A percentile compares a stretch with the other conserved stretches of the same genome.
Conservation (phyloP, 1,140 invertebrate genomes). For the Papilio aristodemus region DNA sequence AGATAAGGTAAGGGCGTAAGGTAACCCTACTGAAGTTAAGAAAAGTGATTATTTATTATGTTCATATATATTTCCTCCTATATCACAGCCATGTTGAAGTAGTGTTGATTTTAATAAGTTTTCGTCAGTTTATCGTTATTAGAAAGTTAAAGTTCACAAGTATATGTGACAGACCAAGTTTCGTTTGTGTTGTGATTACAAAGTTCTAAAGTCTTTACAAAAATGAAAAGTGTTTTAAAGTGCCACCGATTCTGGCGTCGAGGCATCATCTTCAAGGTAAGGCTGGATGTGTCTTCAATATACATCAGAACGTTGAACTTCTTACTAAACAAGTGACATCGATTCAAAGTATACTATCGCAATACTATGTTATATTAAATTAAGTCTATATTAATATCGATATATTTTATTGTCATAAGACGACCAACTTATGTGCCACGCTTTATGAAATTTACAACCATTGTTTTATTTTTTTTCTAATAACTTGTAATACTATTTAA, state of each 20-base stretch:
- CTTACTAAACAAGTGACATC: conserved; percentile 40
- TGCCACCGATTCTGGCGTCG: conserved; percentile 75
- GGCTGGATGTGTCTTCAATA: conserved; percentile 77
- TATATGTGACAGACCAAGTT: conserved; percentile 79
- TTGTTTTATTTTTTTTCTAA: conserved; percentile 17
- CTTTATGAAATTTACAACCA: conserved; percentile 18
- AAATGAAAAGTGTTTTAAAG: conserved; percentile 79
- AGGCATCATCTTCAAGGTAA: conserved; percentile 76
- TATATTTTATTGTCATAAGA: conserved; percentile 27
- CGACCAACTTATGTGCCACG: conserved; percentile 34
- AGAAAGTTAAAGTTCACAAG: conserved; percentile 75
- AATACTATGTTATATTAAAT: not conserved
- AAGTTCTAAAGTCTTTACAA: conserved; percentile 74
- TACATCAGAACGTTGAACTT: conserved; percentile 70
- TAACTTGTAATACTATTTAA: not conserved
- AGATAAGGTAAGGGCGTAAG: conserved; percentile 79
- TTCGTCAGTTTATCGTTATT: conserved; percentile 72
- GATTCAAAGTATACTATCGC: conserved; percentile 19
- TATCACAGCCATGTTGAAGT: conserved; percentile 80
- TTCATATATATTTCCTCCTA: conserved; percentile 76
- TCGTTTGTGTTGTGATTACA: conserved; percentile 77
- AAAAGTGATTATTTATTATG: conserved; percentile 80
- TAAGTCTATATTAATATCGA: not conserved
- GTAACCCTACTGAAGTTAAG: conserved; percentile 72
- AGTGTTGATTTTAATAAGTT: conserved; percentile 80